Base-by-base conservation (phyloP, 2,797 vertebrate genomes). In the Tadarida brasiliensis region DNA sequence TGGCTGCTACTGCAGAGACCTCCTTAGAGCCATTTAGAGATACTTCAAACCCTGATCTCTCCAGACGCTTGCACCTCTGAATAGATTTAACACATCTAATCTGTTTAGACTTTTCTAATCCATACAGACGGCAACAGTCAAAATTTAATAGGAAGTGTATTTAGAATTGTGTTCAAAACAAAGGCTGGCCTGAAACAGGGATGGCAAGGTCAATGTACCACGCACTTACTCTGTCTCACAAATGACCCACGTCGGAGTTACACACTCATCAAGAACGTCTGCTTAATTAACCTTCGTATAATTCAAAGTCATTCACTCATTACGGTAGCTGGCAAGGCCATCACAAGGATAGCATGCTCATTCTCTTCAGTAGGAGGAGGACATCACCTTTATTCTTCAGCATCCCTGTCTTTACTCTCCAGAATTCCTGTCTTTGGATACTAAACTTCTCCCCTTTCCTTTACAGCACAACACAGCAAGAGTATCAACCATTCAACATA, bases 261-360 rank as follows among this genome's bases (percentile, higher is more conserved):
- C 54, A 61, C 51, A 84, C 90, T 94, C 96, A 92, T 96, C 92
- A 94, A 92, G 93, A 96, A 87, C 89, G 94, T 92, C 94, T 93
- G 95, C 57, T 95, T 96, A 97, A 98, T 97, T 97, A 98, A 96
- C 94, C 84, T 98, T 95, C 19, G 30, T 44, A 90, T 91, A 95
- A 92, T 88, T 97, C 95, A 96, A 97, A 97, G 51, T 95, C 91
- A 96, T 68, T 84, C 86, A 70, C 95, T 97, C 47, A 77, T 96
- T 97, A 96, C 84, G 84, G 67, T 74, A 87, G 84, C 30, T 33
- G 94, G 47, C 91, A 95, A 61, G 97, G 96, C 94, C 96, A 95
- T 76, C 35, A 86, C 91, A 97, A 97, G 95, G 95, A 71, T 35
- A 92, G 47, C 24, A 20, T 5, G 22, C 49, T 92, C 56, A 65